Evolutionary conservation across 1,140 invertebrate genomes (phyloP), one percentile per base, ranked within the genome.

Genomic region (Platorchestia sp.): DNA sequence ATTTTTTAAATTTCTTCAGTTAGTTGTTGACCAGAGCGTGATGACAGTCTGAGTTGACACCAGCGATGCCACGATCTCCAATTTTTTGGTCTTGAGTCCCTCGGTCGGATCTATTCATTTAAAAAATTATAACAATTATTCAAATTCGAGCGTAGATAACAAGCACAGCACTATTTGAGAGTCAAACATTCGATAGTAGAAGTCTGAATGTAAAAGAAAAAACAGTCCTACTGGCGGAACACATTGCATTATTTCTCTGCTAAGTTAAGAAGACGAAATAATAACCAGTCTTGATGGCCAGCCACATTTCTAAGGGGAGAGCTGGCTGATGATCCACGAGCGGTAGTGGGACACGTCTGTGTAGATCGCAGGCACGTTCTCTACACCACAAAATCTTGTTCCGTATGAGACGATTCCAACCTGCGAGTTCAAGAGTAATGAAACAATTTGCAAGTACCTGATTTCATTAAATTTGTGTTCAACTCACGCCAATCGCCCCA

Each of bases 321-420:
- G 59, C 14, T 95, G 22, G 22, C 89, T 86, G 41, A 53, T 41
- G 40, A 95, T 95, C 95, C 95, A 95, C 0, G 41, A 27, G 44
- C 86, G 86, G 86, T 95, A 95, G 89, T 47, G 0, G 16, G 47
- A 6, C 16, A 95, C 75, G 44, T 45, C 44, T 10, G 95, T 89
- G 86, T 95, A 95, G 10, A 95, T 90, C 16, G 95, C 95, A 7
- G 95, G 86, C 44, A 95, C 89, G 43, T 90, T 86, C 59, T 47
- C 59, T 7, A 91, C 95, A 45, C 95, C 95, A 40, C 95, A 95
- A 41, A n/a, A 87, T 40, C 45, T n/a, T 0, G 47, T 45, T 36
- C 95, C 95, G 89, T 90, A 95, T 16, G 95, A 95, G n/a, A 95
- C 95, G 41, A 95, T 95, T 36, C 95, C 95, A 40, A 95, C 41